Evolutionary conservation across 2,888 invertebrate species (phyloP), one percentile per base, ranked within the genome.

Genomic region (Bembecia ichneumoniformis): DNA sequence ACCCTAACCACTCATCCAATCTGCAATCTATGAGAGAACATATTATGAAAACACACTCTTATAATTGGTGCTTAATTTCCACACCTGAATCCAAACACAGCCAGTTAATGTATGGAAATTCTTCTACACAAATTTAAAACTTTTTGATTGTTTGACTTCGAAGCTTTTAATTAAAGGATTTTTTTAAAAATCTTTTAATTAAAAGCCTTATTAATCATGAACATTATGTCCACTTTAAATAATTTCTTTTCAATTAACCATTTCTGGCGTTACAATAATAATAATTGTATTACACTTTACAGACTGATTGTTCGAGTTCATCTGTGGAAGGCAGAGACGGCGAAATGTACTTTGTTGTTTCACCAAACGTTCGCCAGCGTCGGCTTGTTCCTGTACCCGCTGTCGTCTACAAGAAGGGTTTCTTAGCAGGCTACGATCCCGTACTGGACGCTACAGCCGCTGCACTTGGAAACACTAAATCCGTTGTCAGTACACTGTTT

Each of bases 391-490:
- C 95, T 0, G 92, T 96, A 3, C 96, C 96, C 0, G 95, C 96
- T 0, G 93, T 92, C 0, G 92, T 95, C 0, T 95, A 92, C 82
- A 90, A 91, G 57, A 87, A 87, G 4, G 93, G 92, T 7, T 94
- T 96, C 59, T 81, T 94, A 17, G 96, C 95, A 1, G 95, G 96
- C 9, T 96, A 96, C 67, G 96, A 96, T 60, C 93, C 94, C 0
- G 91, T 91, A 35, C 75, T 96, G 35, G 96, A 96, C 65, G 95
- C 95, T 0, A 96, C 96, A 0, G 93, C 93, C 1, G 92, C 94
- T 3, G 92, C 95, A 7, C 82, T 96, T 48, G 94, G 95, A 9
- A 90, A 89, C 34, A 88, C 90, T 28, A 90, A 91, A 54, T 91
- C 93, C 48, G 87, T 92, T 0, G 89, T 95, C 0, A 95, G 94